These are phyloP conservation scores for Eristalis intricaria DNA, from an alignment of 2,888 invertebrate species.

Conservation along the genomic window DNA sequence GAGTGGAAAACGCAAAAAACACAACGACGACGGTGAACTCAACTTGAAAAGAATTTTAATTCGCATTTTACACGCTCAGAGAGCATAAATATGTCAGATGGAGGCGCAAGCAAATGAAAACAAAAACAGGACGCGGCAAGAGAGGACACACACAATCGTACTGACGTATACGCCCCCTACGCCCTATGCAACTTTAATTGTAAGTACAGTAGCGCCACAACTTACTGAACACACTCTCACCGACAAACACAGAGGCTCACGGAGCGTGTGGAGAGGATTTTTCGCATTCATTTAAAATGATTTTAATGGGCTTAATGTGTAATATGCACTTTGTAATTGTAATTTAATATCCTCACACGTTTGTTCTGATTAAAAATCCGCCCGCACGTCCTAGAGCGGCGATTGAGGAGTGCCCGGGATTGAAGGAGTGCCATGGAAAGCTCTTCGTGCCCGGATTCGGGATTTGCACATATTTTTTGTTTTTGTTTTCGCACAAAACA, in stretches of 20 bases:
- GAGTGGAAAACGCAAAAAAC: conserved; percentile 42
- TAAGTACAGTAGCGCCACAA: conserved; percentile 21
- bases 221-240: conserved; percentile 18
- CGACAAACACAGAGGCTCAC: too few relatives aligned
- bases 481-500: conserved; percentile 6
- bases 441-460: not conserved
- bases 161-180: too few relatives aligned
- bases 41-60: conserved; percentile 72
- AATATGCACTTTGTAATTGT: conserved; percentile 72
- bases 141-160: not conserved
- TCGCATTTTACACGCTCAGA: conserved; percentile 73
- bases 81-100: conserved; percentile 71
- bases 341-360: conserved; percentile 70
- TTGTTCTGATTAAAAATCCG: conserved; percentile 62
- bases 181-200: conserved; percentile 48
- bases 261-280: conserved; percentile 33
- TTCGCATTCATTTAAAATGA: conserved; percentile 53
- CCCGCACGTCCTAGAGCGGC: not conserved
- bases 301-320: conserved; percentile 73
- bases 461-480: conserved; percentile 10
- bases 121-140: conserved; percentile 51
- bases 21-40: conserved; percentile 25
- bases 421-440: not conserved
- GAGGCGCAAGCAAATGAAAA: conserved; percentile 47
- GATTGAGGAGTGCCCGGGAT: not conserved